These are phyloP conservation scores for Oxyscelio sp. DNA, from an alignment of 2,888 invertebrate genomes.

Conservation along the genomic window DNA sequence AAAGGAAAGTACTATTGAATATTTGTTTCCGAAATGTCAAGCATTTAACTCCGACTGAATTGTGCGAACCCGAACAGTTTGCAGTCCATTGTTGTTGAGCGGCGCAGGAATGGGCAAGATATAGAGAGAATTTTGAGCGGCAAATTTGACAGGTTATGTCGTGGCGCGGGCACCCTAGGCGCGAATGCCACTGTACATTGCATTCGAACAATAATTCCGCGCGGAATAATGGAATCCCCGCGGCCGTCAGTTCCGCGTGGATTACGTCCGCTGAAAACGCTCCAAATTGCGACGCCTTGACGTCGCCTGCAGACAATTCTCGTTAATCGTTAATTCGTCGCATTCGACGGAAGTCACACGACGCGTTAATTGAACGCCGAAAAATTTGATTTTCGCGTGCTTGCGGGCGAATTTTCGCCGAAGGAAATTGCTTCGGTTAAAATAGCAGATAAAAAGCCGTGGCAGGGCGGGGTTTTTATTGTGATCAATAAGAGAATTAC, in stretches of 20 bases:
- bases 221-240: conserved; percentile 78
- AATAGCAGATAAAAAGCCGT: conserved; percentile 9
- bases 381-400: conserved; percentile 16
- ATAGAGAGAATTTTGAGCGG: conserved; percentile 80
- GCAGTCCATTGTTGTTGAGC: conserved; percentile 54
- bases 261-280: conserved; percentile 80
- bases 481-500: too few species aligned
- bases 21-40: conserved; percentile 66
- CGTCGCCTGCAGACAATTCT: conserved; percentile 71
- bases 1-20: conserved; percentile 53
- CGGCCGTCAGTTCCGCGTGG: conserved; percentile 76
- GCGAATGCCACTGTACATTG: conserved; percentile 84
- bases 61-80: conserved; percentile 49
- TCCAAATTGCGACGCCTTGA: conserved; percentile 76
- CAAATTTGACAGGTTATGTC: conserved; percentile 85
- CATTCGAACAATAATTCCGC: conserved; percentile 84
- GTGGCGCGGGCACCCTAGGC: conserved; percentile 76
- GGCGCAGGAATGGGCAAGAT: conserved; percentile 67
- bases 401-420: conserved; percentile 13
- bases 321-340: conserved; percentile 68
- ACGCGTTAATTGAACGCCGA: conserved; percentile 64
- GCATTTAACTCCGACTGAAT: conserved; percentile 65
- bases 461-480: background rate
- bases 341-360: conserved; percentile 62
- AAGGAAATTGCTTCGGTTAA: conserved; percentile 34